These are phyloP conservation scores for Drosophila pruinosa DNA, from an alignment of 1,140 invertebrate species.

Conservation along the genomic window DNA sequence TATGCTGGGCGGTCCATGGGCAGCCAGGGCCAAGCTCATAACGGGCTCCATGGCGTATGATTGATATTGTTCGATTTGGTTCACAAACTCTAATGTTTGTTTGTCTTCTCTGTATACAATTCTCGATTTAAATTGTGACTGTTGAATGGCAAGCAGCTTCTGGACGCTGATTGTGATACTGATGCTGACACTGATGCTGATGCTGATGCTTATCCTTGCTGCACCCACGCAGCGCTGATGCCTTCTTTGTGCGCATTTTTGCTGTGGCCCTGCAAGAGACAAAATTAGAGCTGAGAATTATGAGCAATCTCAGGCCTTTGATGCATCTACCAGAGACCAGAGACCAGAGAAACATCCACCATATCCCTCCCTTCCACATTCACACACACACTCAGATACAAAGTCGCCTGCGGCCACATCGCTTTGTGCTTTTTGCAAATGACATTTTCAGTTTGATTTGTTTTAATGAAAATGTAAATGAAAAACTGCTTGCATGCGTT, in stretches of 20 bases:
- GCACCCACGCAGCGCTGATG: constrained; percentile 68
- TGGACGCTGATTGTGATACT: constrained; percentile 4
- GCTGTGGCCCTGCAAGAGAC: constrained; percentile 49
- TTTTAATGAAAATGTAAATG: constrained; percentile 78
- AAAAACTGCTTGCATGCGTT: constrained; percentile 75
- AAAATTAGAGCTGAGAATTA: constrained; percentile 54
- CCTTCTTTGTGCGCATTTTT: constrained; percentile 48
- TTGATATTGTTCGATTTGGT: constrained; percentile 43
- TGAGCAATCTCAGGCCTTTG: constrained; percentile 67
- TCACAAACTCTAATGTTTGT: constrained; percentile 2
- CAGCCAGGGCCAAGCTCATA: constrained; percentile 73
- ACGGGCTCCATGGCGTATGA: constrained; percentile 72
- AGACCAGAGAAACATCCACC: background rate
- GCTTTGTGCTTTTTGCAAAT: constrained; percentile 73
- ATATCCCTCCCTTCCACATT: background rate
- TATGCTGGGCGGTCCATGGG: constrained; percentile 79
- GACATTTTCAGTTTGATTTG: constrained; percentile 80
- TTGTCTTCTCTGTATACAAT: too few species aligned
- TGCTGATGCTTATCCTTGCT: constrained; percentile 61
- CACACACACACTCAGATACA: constrained; percentile 3
- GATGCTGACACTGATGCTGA: constrained; percentile 29
- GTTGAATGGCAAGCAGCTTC: background rate
- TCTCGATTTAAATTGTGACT: background rate
- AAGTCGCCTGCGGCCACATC: constrained; percentile 57
- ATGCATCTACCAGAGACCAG: constrained; percentile 24